Evolutionary conservation across 2,797 vertebrate species (phyloP), one percentile per base, ranked within the genome.

Genomic region (Simalia tracyae): DNA sequence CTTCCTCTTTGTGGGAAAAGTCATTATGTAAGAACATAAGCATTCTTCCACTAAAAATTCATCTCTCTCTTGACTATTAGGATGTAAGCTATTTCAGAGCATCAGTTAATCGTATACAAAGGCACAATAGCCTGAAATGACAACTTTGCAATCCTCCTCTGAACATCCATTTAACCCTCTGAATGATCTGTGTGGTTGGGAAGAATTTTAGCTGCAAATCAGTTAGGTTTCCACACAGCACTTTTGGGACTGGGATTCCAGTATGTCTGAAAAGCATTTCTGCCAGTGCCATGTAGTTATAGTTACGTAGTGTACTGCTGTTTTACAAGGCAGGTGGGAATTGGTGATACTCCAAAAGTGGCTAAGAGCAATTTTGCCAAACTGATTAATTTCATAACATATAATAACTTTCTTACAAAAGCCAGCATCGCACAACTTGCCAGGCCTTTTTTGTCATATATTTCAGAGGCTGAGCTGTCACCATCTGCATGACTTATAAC

Each of bases 51-150:
- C 89, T 63, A 64, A 88, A 72, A 64, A 76, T 91, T 81, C 88
- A 94, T 92, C 14, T 95, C 89, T 93, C 85, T 26, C 95, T 95
- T 94, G 46, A 92, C 90, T 95, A 96, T 95, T 96, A 94, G 96
- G 92, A 92, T 95, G 93, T 89, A 96, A 96, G 91, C 56, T 97
- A 94, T 94, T 94, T 96, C 94, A 95, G 91, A 92, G 94, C 91
- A 86, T 72, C 89, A 89, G 81, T 57, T 96, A 92, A 91, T 97
- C 93, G 93, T 2, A 1, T 50, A 92, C 28, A 95, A 95, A 92
- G 86, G 89, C 93, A 94, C 93, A 94, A 92, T 91, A 94, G 93
- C 95, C n/a, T 90, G 81, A 96, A 96, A 96, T 93, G 94, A 94
- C 57, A 95, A 92, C 12, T 88, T 90, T 81, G 88, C 28, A 68